Percentiles rank a stretch among this genome's conserved stretches.
These are phyloP conservation scores for Stegodyphus dumicola DNA, from an alignment of 1,140 invertebrate species.

Conservation along the genomic window DNA sequence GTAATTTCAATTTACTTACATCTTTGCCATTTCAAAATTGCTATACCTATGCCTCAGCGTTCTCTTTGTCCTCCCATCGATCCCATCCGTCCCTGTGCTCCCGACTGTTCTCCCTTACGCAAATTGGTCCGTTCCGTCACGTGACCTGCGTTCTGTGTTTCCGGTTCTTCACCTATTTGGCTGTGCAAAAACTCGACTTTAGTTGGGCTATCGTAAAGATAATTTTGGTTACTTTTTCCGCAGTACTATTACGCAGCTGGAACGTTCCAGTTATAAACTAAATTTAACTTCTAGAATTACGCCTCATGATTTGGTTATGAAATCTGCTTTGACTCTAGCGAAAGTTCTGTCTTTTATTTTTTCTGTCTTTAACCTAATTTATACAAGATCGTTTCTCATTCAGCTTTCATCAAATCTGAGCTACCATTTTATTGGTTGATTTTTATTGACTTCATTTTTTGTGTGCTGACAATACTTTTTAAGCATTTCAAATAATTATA, in stretches of 20 bases:
- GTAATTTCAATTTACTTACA: constrained; percentile 7
- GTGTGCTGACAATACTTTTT: too few relatives aligned
- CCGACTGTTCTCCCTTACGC: not conserved
- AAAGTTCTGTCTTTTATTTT: too few relatives aligned
- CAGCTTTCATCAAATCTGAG: too few relatives aligned
- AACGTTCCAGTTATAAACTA: constrained; percentile 42
- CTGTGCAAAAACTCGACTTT: not conserved
- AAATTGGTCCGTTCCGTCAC: constrained; percentile 51
- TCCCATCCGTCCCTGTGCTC: constrained; percentile 23
- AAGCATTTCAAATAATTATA: too few relatives aligned
- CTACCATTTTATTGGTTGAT: too few relatives aligned
- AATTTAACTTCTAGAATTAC: constrained; percentile 39
- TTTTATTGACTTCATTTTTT: too few relatives aligned
- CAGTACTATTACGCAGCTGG: not conserved
- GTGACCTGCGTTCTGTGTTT: constrained; percentile 47
- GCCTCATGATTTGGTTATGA: constrained; percentile 21
- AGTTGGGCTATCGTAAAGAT: not conserved
- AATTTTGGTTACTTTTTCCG: not conserved
- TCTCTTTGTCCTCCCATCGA: constrained; percentile 42
- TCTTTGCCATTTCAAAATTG: not conserved
- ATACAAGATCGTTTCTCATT: too few relatives aligned
- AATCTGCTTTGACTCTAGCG: not conserved
- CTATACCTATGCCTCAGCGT: constrained; percentile 17
- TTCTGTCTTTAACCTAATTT: too few relatives aligned
- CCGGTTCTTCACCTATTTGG: constrained; percentile 58